Evolutionary conservation across 2,888 invertebrate genomes (phyloP).

Genomic region (Mesopsocus fuscifrons): DNA sequence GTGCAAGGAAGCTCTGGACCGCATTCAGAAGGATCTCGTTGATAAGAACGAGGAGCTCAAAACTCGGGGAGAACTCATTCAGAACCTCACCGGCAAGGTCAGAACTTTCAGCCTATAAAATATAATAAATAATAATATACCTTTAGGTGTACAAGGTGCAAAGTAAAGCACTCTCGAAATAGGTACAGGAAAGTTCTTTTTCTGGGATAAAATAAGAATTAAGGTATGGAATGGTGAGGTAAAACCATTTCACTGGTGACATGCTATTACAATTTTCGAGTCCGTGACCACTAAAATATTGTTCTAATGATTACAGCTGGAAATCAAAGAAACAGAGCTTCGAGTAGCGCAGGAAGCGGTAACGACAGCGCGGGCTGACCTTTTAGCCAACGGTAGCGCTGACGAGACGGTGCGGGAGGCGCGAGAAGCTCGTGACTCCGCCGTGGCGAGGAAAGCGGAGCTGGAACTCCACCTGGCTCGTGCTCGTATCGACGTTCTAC

Average conservation of each 20-base stretch:
- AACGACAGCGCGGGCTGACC: slow-evolving; percentile 45
- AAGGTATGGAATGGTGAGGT: too few relatives aligned
- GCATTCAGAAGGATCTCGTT: slow-evolving; percentile 34
- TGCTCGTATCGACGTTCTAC: slow-evolving; percentile 78
- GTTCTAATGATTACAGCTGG: too few relatives aligned
- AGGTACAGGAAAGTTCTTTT: too few relatives aligned
- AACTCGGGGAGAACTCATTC: slow-evolving; percentile 55
- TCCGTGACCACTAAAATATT: too few relatives aligned
- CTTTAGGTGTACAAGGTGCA: too few relatives aligned
- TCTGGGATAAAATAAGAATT: too few relatives aligned
- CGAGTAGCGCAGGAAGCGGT: slow-evolving; percentile 40
- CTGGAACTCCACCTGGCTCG: slow-evolving; percentile 72
- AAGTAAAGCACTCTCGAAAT: too few relatives aligned
- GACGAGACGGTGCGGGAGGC: slow-evolving; percentile 42
- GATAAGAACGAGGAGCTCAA: slow-evolving; percentile 65
- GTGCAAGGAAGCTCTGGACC: slow-evolving; percentile 24
- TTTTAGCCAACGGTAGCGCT: slow-evolving; percentile 18
- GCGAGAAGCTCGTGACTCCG: slow-evolving; percentile 68
- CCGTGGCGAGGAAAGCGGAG: slow-evolving; percentile 48
- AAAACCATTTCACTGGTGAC: too few relatives aligned
- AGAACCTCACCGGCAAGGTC: slow-evolving; percentile 64
- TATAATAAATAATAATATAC: too few relatives aligned
- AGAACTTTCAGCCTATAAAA: too few relatives aligned
- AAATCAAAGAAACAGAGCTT: slow-evolving; percentile 19
- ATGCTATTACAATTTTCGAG: too few relatives aligned